Conservation (phyloP, 2,113 vertebrate species). For the Procavia capensis region DNA sequence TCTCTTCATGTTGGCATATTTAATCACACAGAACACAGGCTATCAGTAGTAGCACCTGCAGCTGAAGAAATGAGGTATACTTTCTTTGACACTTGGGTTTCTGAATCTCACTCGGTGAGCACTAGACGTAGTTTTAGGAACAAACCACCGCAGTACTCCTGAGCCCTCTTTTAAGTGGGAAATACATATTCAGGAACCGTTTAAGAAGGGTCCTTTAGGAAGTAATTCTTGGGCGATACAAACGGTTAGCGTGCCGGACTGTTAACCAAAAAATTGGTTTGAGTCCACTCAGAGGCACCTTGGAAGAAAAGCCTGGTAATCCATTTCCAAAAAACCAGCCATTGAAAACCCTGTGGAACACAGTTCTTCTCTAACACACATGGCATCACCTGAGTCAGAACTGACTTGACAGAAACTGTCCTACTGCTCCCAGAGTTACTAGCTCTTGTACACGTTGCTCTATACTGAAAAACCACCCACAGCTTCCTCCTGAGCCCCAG, state of each 20-base stretch:
- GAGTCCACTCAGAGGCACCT: not conserved
- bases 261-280: not conserved
- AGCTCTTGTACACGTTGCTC: rapidly evolving
- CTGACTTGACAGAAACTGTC: not conserved
- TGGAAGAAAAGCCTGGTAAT: not conserved
- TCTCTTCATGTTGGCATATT: not conserved
- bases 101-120: not conserved
- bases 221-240: not conserved
- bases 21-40: not conserved
- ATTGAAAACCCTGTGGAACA: not conserved
- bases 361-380: not conserved
- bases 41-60: not conserved
- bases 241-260: not conserved
- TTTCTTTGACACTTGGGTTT: not conserved
- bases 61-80: not conserved
- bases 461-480: not conserved
- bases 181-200: not conserved
- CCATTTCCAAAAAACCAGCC: not conserved
- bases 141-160: not conserved
- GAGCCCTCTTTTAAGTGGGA: not conserved
- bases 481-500: not conserved
- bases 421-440: not conserved
- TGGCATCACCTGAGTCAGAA: not conserved
- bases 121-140: not conserved
- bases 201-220: not conserved